Percentiles rank a stretch among this genome's conserved stretches.
Evolutionary conservation across 1,140 invertebrate species (phyloP).

Genomic region (Anoplophora glabripennis): DNA sequence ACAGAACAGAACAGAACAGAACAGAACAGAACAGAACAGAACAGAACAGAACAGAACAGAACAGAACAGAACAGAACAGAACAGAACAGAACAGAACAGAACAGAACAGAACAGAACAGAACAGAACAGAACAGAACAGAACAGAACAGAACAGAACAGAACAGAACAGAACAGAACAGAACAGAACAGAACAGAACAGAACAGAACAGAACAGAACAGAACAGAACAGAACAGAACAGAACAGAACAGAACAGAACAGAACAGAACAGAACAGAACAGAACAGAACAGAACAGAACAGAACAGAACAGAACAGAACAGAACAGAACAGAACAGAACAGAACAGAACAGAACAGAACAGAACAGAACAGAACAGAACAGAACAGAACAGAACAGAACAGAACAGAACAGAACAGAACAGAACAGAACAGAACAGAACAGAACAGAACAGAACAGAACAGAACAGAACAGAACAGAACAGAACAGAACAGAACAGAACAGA

Average conservation of each 20-base stretch:
- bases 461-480: not conserved
- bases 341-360: not conserved
- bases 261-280: constrained; percentile 5
- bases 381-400: constrained; percentile 6
- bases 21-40: not conserved
- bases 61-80: constrained; percentile 1
- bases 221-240: constrained; percentile 4
- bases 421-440: not conserved
- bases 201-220: constrained; percentile 9
- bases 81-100: constrained; percentile 1
- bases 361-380: constrained; percentile 2
- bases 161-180: constrained; percentile 2
- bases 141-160: not conserved
- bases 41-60: not conserved
- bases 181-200: constrained; percentile 8
- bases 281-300: constrained; percentile 1
- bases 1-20: not conserved
- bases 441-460: constrained; percentile 1
- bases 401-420: constrained; percentile 7
- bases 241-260: not conserved
- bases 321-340: not conserved
- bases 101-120: constrained; percentile 7
- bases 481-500: constrained; percentile 1
- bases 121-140: not conserved
- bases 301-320: not conserved